phyloP scores from a whole-genome alignment of 2,888 invertebrate species.

The Eudasyphora cyanicolor region DNA sequence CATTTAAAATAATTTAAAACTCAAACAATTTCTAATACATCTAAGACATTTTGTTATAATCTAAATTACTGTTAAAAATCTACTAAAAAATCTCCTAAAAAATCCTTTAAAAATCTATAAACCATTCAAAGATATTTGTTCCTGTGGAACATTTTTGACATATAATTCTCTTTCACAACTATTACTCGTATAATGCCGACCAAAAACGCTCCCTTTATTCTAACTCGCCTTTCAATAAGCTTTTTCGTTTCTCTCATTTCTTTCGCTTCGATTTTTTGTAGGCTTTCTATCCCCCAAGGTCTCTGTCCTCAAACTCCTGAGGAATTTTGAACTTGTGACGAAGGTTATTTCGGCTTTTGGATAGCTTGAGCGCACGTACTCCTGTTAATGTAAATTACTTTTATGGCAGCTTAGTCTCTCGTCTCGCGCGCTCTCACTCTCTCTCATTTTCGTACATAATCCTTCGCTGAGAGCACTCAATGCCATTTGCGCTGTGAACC shows the following conservation, averaged over 20 bases:
- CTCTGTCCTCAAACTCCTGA: constrained; percentile 19
- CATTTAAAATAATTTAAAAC: no score
- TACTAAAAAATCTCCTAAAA: no score
- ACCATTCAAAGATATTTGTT: no score
- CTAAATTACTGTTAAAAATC: no score
- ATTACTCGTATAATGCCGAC: no score
- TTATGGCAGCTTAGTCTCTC: constrained; percentile 6
- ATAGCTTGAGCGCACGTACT: constrained; percentile 35
- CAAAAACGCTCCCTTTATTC: not conserved
- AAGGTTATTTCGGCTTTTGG: not conserved
- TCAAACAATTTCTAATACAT: no score
- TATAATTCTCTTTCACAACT: no score
- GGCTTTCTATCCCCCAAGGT: constrained; percentile 13
- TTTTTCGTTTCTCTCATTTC: not conserved
- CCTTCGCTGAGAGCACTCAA: not conserved
- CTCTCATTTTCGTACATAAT: not conserved
- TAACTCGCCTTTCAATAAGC: not conserved
- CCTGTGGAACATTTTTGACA: no score
- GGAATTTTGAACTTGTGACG: not conserved
- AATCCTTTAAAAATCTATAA: no score
- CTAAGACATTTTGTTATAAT: no score
- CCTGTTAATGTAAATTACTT: constrained; percentile 56
- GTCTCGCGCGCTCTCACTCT: constrained; percentile 22
- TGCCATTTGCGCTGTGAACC: constrained; percentile 54
- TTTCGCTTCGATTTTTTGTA: not conserved